These are phyloP conservation scores for Aquatica leii DNA, from an alignment of 2,888 invertebrate genomes.

Conservation along the genomic window DNA sequence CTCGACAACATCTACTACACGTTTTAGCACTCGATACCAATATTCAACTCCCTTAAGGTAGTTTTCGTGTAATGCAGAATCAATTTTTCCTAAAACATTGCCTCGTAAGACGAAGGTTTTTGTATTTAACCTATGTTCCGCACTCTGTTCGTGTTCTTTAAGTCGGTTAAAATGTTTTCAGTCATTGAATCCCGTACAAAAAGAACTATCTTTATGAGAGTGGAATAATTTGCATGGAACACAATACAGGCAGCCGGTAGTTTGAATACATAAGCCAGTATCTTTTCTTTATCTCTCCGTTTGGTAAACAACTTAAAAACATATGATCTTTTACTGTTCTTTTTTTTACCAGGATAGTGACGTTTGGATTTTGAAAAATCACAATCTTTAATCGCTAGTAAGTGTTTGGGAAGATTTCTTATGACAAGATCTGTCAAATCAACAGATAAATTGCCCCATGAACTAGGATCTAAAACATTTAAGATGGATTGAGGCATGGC, in stretches of 20 bases:
- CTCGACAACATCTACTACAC: too few relatives aligned
- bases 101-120: neutral
- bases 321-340: too few relatives aligned
- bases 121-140: neutral
- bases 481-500: too few relatives aligned
- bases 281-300: too few relatives aligned
- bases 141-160: neutral
- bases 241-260: neutral
- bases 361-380: neutral
- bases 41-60: constrained; percentile 32
- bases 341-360: neutral
- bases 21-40: too few relatives aligned
- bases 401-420: too few relatives aligned
- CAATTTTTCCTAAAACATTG: neutral
- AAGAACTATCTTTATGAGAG: neutral
- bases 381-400: too few relatives aligned
- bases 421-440: too few relatives aligned
- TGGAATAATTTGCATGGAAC: neutral
- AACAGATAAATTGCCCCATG: too few relatives aligned
- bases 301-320: neutral
- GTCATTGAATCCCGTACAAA: neutral
- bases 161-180: neutral
- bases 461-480: too few relatives aligned
- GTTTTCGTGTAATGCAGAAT: neutral
- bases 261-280: too few relatives aligned